Conservation (phyloP, 1,140 invertebrate species). For the Nasonia vitripennis region DNA sequence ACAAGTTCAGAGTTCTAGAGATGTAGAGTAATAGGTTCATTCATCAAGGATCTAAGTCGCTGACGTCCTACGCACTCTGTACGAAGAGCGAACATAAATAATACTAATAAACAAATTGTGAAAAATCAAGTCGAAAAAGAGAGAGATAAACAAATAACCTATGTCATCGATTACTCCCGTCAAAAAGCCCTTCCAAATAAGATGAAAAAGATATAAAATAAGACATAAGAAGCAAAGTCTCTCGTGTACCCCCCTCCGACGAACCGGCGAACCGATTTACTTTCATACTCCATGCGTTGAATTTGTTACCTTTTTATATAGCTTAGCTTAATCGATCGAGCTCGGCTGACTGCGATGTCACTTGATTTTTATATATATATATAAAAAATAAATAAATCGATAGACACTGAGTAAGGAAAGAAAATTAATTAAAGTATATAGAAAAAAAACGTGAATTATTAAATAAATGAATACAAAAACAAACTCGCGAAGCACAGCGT, state of each 20-base stretch:
- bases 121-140: slow-evolving; percentile 24
- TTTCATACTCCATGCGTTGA: slow-evolving; percentile 70
- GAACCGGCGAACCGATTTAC: slow-evolving; percentile 67
- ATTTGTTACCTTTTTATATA: slow-evolving; percentile 73
- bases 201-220: neutral
- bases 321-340: slow-evolving; percentile 71
- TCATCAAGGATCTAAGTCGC: slow-evolving; percentile 63
- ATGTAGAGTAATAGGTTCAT: slow-evolving; percentile 22
- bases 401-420: slow-evolving; percentile 12
- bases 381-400: slow-evolving; percentile 54
- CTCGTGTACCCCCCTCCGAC: slow-evolving; percentile 63
- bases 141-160: slow-evolving; percentile 5
- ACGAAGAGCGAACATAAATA: slow-evolving; percentile 18
- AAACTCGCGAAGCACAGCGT: slow-evolving; percentile 43
- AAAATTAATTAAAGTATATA: slow-evolving; percentile 43
- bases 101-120: slow-evolving; percentile 32
- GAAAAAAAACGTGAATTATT: slow-evolving; percentile 22
- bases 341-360: slow-evolving; percentile 64
- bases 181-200: slow-evolving; percentile 31
- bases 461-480: slow-evolving; percentile 49
- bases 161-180: slow-evolving; percentile 21
- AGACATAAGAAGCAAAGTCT: slow-evolving; percentile 59
- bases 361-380: slow-evolving; percentile 62
- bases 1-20: slow-evolving; percentile 37
- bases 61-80: slow-evolving; percentile 31